Conservation (phyloP, 2,113 vertebrate species). For the Isurus oxyrinchus region DNA sequence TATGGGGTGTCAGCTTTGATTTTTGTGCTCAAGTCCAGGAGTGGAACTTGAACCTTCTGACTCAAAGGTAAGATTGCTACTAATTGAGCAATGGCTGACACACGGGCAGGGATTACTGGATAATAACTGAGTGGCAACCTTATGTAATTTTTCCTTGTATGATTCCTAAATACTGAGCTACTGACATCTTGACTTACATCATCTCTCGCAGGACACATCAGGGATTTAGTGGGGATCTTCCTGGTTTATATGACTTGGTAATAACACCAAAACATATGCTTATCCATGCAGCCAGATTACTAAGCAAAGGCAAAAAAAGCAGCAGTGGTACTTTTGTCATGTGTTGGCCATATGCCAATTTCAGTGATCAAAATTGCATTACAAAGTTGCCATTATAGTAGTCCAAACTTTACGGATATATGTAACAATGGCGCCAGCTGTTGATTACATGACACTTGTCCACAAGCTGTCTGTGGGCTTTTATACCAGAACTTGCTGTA, state of each 20-base stretch:
- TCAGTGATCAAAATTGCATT: not conserved
- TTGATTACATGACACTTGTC: not conserved
- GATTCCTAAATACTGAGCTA: not conserved
- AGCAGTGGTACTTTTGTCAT: not conserved
- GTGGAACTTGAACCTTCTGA: too few species aligned
- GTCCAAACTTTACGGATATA: not conserved
- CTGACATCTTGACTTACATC: not conserved
- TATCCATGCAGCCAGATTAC: not conserved
- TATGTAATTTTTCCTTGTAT: too few species aligned
- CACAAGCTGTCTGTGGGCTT: not conserved
- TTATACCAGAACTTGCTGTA: not conserved
- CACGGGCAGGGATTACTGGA: not conserved
- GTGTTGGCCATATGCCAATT: not conserved
- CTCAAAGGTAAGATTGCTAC: too few species aligned
- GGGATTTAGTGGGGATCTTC: not conserved
- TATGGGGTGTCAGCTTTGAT: too few species aligned
- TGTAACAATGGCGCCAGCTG: not conserved
- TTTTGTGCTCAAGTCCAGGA: too few species aligned
- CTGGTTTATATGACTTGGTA: not conserved
- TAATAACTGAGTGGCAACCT: not conserved
- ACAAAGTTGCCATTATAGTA: not conserved
- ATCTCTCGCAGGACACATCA: not conserved
- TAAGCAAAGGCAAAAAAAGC: not conserved
- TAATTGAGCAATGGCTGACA: too few species aligned
- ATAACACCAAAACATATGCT: not conserved